phyloP scores from a whole-genome alignment of 2,888 invertebrate species.

The Dryomyza anilis region DNA sequence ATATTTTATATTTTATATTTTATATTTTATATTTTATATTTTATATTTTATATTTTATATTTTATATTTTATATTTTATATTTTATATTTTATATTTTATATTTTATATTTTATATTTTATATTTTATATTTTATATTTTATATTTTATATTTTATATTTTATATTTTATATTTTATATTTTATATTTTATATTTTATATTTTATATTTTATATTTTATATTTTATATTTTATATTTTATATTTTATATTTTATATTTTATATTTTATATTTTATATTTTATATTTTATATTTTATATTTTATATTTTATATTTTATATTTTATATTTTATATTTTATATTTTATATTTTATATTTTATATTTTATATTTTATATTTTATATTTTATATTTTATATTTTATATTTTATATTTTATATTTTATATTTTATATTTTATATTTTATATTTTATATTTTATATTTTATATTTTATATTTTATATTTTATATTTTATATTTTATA shows the following conservation, averaged over 20 bases:
- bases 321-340: background rate
- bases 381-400: background rate
- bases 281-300: background rate
- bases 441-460: background rate
- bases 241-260: background rate
- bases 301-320: background rate
- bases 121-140: background rate
- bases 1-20: background rate
- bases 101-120: background rate
- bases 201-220: background rate
- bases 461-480: background rate
- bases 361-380: background rate
- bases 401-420: background rate
- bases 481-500: background rate
- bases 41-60: background rate
- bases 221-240: background rate
- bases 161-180: background rate
- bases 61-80: background rate
- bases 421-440: background rate
- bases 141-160: background rate
- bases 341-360: background rate
- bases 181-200: background rate
- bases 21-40: background rate
- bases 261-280: background rate
- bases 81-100: background rate